A percentile compares a stretch with the other conserved stretches of the same genome.
Conservation (phyloP, 2,113 vertebrate genomes). For the Suricata suricatta region DNA sequence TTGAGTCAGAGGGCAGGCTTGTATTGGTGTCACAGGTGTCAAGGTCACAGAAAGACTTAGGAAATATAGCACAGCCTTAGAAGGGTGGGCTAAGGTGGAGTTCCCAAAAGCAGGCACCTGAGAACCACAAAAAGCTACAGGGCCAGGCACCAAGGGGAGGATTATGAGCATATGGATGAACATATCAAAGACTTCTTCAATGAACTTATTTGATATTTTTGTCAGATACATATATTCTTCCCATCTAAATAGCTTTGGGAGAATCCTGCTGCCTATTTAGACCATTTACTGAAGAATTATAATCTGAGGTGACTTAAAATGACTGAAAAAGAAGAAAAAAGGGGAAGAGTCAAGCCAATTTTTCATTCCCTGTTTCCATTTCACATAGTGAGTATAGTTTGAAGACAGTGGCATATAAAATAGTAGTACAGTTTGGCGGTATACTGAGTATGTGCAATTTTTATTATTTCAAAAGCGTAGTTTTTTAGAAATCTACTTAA, state of each 20-base stretch:
- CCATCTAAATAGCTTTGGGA: neutral
- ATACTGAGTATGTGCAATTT: neutral
- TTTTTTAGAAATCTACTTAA: neutral
- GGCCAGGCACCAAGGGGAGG: no score
- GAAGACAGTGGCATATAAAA: neutral
- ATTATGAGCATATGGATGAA: accelerated
- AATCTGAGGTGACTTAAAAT: neutral
- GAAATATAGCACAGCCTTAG: neutral
- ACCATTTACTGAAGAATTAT: neutral
- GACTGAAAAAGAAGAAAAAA: neutral
- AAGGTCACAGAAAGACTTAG: neutral
- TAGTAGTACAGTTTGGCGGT: neutral
- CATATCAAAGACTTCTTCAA: neutral
- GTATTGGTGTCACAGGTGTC: neutral
- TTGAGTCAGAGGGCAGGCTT: neutral
- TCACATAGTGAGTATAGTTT: neutral
- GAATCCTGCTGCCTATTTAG: neutral
- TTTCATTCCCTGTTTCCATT: neutral
- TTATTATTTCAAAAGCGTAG: neutral
- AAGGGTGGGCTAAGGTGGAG: neutral
- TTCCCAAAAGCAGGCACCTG: no score
- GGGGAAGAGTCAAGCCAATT: neutral
- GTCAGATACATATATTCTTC: neutral
- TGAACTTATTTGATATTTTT: neutral
- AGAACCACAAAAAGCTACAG: neutral